phyloP scores from a whole-genome alignment of 1,140 invertebrate genomes.

The Bombus sylvicola region DNA sequence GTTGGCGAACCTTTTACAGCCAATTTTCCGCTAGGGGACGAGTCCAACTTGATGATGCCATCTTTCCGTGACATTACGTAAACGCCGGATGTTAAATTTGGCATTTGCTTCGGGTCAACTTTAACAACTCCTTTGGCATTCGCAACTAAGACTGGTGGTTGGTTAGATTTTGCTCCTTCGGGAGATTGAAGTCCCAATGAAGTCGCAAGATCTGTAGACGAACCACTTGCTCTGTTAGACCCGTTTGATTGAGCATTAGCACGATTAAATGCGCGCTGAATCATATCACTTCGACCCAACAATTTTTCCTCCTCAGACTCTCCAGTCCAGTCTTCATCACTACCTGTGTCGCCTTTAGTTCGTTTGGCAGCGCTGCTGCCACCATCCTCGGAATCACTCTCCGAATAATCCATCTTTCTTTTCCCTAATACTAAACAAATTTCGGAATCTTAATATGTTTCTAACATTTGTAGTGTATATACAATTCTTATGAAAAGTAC shows the following conservation, averaged over 20 bases:
- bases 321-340: constrained; percentile 81
- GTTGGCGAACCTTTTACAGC: constrained; percentile 74
- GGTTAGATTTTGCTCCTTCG: constrained; percentile 70
- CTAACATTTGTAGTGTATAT: neutral
- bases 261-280: constrained; percentile 79
- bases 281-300: constrained; percentile 77
- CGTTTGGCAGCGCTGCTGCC: constrained; percentile 81
- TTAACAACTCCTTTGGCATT: constrained; percentile 89
- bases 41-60: constrained; percentile 87
- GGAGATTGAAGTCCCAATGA: constrained; percentile 70
- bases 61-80: constrained; percentile 90
- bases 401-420: constrained; percentile 76
- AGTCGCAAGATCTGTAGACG: constrained; percentile 72
- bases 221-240: constrained; percentile 72
- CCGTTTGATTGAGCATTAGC: constrained; percentile 79
- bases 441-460: neutral
- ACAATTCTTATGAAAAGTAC: neutral
- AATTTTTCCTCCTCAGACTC: constrained; percentile 81
- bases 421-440: constrained; percentile 75
- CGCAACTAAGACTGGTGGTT: constrained; percentile 83
- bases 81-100: constrained; percentile 86
- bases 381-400: constrained; percentile 82
- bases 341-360: constrained; percentile 81
- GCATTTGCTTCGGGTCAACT: constrained; percentile 89
- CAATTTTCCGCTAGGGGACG: constrained; percentile 84